Evolutionary conservation across 2,797 vertebrate genomes (phyloP), one percentile per base, ranked within the genome.

Genomic region (Brachyalestes nurse): DNA sequence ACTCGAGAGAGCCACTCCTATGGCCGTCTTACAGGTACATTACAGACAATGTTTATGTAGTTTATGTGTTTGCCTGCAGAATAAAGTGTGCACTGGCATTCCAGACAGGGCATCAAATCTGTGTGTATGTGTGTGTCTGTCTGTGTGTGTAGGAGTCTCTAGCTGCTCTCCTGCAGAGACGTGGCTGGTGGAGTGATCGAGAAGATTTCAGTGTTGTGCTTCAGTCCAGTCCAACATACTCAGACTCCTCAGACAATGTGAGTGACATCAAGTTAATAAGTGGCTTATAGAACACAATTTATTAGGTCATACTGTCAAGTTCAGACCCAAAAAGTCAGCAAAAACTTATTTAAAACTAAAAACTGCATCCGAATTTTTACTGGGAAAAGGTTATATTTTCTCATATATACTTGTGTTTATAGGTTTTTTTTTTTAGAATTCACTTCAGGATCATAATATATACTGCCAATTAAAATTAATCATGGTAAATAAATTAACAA

Each of bases 131-230:
- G n/a, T 66, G 45, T 47, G 8, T 78, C 19, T 79, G 4, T 74
- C 17, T 71, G 80, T 13, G 58, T 82, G 67, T 85, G 62, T 83
- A 95, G 94, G 90, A 92, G 66, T 90, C 90, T 53, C 73, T 95
- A 3, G 73, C 84, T 73, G 70, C 13, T 4, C 67, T 88, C 10
- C 72, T 94, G 67, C 81, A 87, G 71, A 85, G 78, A 21, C 83
- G 78, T 47, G 72, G 65, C 58, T 89, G 89, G 90, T 87, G 88
- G 49, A 88, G 72, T 4, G 66, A 83, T 13, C 77, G 82, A 25
- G 82, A 55, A 25, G 91, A 92, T 80, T 93, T 94, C 82, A 79
- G 90, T 5, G 91, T 85, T 6, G 28, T 87, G 75, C 74, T 95
- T 61, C 93, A 94, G 77, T 78, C 93, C 16, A 60, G 45, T 12